These are phyloP conservation scores for Periophthalmus magnuspinnatus DNA, from an alignment of 2,797 vertebrate species.

Conservation along the genomic window DNA sequence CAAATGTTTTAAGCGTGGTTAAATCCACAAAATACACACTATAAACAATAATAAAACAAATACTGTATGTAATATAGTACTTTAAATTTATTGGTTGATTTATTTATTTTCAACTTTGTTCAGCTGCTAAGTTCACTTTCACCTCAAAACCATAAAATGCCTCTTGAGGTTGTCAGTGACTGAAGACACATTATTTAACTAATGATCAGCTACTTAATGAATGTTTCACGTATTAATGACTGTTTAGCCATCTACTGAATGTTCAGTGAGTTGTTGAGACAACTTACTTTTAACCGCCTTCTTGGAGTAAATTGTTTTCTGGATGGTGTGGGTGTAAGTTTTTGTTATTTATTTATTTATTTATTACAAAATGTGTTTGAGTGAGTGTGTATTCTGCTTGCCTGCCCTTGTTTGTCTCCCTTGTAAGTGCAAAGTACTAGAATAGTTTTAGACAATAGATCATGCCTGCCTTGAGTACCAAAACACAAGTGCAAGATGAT, in stretches of 20 bases:
- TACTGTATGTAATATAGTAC: conserved; percentile 1
- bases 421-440: conserved; percentile 58
- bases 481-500: conserved; percentile 59
- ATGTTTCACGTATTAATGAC: conserved; percentile 65
- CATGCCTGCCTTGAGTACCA: conserved; percentile 70
- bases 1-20: conserved; percentile 22
- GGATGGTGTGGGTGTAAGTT: conserved; percentile 40
- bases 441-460: conserved; percentile 64
- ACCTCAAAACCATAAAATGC: conserved; percentile 62
- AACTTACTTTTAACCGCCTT: conserved; percentile 58
- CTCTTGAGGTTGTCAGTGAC: conserved; percentile 60
- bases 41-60: conserved; percentile 34
- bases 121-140: conserved; percentile 71
- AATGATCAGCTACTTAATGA: conserved; percentile 62
- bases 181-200: conserved; percentile 50
- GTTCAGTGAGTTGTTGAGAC: conserved; percentile 49
- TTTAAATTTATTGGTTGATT: conserved; percentile 10
- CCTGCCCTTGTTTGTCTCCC: conserved; percentile 59
- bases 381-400: conserved; percentile 40
- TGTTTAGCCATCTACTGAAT: conserved; percentile 75
- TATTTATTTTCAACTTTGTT: conserved; percentile 48
- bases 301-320: conserved; percentile 47
- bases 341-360: conserved; percentile 42
- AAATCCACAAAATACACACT: conserved; percentile 8
- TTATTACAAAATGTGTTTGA: conserved; percentile 7